Base-by-base conservation (phyloP, 2,888 invertebrate genomes). In the Tiphia femorata region DNA sequence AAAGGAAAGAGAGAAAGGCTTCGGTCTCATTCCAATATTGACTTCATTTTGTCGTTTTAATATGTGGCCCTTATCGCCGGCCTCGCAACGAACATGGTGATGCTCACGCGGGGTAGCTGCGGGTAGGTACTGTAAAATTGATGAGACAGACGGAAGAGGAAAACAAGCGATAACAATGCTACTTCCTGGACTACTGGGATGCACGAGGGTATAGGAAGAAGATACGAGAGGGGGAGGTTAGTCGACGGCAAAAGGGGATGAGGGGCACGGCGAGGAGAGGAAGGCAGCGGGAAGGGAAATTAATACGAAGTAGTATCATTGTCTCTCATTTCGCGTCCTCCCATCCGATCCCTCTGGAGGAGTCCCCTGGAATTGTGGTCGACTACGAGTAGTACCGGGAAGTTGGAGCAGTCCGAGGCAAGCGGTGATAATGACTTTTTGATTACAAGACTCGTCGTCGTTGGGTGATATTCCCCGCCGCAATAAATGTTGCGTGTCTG, bases 351-450 rank as follows among this genome's bases (percentile, higher is more conserved):
- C n/a, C n/a, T n/a, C 58, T 54, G 37, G 48, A 52, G 54, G 66
- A 70, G 53, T 62, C 60, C 49, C 63, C 59, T n/a, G 63, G 65
- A 72, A 73, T 73, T 66, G 73, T 58, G 71, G 70, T 67, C 62
- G 61, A 50, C 58, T 51, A 42, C 41, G 42, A 19, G 52, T 40
- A 53, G 52, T 58, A n/a, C 38, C 12, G 62, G 54, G 59, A 67
- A 67, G 64, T 62, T 62, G 57, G 43, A 48, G 62, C 52, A 63
- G 58, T 60, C 58, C 43, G 53, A 46, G 63, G 62, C 61, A 63
- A 67, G 58, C 54, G 48, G 46, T 62, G 74, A 71, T 78, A 78
- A 78, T 76, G 77, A 78, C 78, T 78, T 78, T 77, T 76, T 77
- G 76, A 78, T 78, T 77, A 76, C 76, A 62, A 64, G 63, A 61